A percentile compares a stretch with the other conserved stretches of the same genome.
These are phyloP conservation scores for Palaemon carinicauda DNA, from an alignment of 1,140 invertebrate species.

Conservation along the genomic window DNA sequence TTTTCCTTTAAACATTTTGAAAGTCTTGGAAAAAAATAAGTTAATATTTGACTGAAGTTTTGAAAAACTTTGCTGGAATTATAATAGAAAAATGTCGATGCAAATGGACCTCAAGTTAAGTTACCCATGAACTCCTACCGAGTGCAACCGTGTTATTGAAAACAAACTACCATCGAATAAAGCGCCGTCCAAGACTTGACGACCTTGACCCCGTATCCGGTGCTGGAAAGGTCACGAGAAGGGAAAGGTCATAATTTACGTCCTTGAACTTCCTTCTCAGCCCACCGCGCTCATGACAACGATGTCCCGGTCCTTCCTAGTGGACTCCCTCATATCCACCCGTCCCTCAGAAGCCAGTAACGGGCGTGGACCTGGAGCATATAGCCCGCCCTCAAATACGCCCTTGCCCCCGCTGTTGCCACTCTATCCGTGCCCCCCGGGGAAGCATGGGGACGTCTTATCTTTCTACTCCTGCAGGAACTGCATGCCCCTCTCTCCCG, in stretches of 20 bases:
- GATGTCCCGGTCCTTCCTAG: constrained; percentile 62
- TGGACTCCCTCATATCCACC: constrained; percentile 61
- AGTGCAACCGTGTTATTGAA: no score
- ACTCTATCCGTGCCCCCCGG: constrained; percentile 39
- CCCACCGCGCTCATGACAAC: constrained; percentile 21
- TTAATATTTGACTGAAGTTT: no score
- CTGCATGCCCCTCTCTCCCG: constrained; percentile 54
- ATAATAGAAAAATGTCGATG: no score
- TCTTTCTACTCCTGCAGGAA: constrained; percentile 52
- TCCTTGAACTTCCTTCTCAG: background rate
- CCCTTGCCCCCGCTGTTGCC: constrained; percentile 31
- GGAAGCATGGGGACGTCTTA: constrained; percentile 41
- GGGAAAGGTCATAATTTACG: no score
- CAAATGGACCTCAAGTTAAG: no score
- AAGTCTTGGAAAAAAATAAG: no score
- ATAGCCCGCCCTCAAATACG: constrained; percentile 27
- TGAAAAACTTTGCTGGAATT: no score
- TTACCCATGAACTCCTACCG: no score
- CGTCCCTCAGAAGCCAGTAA: background rate
- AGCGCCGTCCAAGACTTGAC: no score
- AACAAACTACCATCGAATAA: no score
- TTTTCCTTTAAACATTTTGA: no score
- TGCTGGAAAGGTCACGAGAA: no score
- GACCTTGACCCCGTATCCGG: background rate
- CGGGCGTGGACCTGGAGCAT: background rate